These are phyloP conservation scores for Serranus cabrilla DNA, from an alignment of 2,797 vertebrate species.

Conservation along the genomic window DNA sequence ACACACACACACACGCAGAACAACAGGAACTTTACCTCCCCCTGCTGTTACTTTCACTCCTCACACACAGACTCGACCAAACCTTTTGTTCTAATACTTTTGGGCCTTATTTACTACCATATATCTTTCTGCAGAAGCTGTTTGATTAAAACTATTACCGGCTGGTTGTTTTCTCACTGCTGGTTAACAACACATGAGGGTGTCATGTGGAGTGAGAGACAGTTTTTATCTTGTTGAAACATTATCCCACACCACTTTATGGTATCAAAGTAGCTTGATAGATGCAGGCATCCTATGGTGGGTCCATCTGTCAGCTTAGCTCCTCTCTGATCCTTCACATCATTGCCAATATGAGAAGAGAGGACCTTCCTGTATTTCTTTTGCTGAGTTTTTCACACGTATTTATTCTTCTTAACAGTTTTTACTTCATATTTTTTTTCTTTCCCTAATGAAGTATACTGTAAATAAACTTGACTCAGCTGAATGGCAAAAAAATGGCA, in stretches of 20 bases:
- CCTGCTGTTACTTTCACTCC: slow-evolving; percentile 58
- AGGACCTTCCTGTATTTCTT: not conserved
- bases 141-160: not conserved
- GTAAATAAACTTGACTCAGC: not conserved
- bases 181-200: not conserved
- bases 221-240: not conserved
- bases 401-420: not conserved
- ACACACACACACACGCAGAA: not conserved
- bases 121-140: not conserved
- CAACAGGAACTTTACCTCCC: slow-evolving; percentile 58
- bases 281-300: not conserved
- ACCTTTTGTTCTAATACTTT: not conserved
- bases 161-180: not conserved
- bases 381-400: not conserved
- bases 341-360: not conserved
- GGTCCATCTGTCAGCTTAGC: slow-evolving; percentile 5
- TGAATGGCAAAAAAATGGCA: not conserved
- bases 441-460: not conserved
- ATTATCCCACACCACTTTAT: not conserved
- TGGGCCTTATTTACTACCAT: not conserved
- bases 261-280: not conserved
- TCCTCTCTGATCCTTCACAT: not conserved
- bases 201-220: not conserved
- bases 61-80: not conserved
- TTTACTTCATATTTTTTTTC: not conserved